These are phyloP conservation scores for Leptinotarsa tumamoca DNA, from an alignment of 2,888 invertebrate genomes.

Conservation along the genomic window DNA sequence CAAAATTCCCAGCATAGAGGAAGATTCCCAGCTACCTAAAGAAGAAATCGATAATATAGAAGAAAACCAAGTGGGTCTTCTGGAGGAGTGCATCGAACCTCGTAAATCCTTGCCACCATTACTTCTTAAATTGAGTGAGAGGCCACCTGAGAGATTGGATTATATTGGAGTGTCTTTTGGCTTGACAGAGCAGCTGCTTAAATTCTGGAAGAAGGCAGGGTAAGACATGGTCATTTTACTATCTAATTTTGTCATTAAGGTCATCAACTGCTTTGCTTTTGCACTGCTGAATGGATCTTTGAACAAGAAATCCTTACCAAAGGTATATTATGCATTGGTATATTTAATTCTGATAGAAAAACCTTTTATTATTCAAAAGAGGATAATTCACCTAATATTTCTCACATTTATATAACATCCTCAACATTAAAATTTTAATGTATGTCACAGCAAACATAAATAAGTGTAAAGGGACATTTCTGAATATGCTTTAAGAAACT, in stretches of 20 bases:
- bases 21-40: constrained; percentile 61
- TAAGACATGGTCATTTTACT: constrained; percentile 3
- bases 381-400: too few species aligned
- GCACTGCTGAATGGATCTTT: too few species aligned
- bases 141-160: constrained; percentile 86
- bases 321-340: too few species aligned
- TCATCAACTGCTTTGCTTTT: constrained; percentile 12
- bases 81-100: constrained; percentile 82
- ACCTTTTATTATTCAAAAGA: too few species aligned
- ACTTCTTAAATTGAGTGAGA: constrained; percentile 85
- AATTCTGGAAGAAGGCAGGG: constrained; percentile 81
- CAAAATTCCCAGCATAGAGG: constrained; percentile 79
- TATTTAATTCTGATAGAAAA: too few species aligned
- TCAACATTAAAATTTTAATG: too few species aligned
- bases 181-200: constrained; percentile 86
- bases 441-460: too few species aligned
- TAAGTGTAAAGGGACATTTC: too few species aligned
- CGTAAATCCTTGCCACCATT: constrained; percentile 88
- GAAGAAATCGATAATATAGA: constrained; percentile 70
- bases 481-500: too few species aligned
- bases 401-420: too few species aligned
- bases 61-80: constrained; percentile 72
- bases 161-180: constrained; percentile 97
- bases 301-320: too few species aligned
- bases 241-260: neutral